A percentile compares a stretch with the other conserved stretches of the same genome.
Evolutionary conservation across 2,113 vertebrate species (phyloP).

Genomic region (Prunella fulvescens): DNA sequence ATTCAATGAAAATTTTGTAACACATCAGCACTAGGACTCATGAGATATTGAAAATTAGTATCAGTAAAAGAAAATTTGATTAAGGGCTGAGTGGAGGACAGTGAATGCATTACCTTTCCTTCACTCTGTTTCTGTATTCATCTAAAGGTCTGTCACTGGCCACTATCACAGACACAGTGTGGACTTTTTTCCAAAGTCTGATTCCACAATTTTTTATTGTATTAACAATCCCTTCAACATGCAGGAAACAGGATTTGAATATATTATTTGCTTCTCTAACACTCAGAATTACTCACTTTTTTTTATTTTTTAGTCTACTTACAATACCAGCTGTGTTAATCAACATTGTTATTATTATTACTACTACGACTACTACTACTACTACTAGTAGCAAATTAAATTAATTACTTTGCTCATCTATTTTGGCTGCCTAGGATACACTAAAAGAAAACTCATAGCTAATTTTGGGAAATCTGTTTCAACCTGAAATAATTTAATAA

Average conservation of each 20-base stretch:
- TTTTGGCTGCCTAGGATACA: background rate
- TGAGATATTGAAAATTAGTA: background rate
- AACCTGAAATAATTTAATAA: background rate
- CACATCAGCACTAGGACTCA: background rate
- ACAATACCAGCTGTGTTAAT: background rate
- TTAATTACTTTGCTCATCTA: background rate
- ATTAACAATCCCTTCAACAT: background rate
- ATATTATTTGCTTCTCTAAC: background rate
- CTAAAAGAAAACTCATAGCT: background rate
- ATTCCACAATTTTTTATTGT: background rate
- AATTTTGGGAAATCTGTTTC: background rate
- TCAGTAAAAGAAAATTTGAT: fast-evolving
- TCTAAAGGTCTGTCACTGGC: background rate
- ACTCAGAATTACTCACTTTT: background rate
- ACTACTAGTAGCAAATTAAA: background rate
- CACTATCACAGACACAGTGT: background rate
- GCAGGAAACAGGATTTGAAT: background rate
- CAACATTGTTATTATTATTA: background rate
- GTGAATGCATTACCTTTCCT: background rate
- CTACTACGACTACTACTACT: background rate
- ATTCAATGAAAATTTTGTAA: background rate
- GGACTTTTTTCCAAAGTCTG: background rate
- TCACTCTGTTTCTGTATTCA: background rate
- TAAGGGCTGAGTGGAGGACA: background rate
- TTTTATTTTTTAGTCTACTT: background rate